Conservation (phyloP, 2,113 vertebrate species). For the Gallinago paraguaiae region DNA sequence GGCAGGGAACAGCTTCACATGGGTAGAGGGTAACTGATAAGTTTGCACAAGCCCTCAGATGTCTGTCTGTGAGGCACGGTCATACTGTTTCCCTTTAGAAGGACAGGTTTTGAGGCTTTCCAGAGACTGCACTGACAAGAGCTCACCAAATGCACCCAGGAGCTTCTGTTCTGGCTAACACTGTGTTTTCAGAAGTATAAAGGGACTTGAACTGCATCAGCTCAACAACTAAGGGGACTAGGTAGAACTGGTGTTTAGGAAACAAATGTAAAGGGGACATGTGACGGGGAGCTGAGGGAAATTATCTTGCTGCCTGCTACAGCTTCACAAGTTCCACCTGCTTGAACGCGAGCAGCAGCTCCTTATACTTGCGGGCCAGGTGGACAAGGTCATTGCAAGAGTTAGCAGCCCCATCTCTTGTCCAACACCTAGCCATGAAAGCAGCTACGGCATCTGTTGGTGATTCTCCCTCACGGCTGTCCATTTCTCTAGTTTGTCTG, state of each 20-base stretch:
- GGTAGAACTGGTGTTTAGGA: not conserved
- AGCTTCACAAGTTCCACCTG: not conserved
- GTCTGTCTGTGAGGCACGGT: not conserved
- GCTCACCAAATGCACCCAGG: not conserved
- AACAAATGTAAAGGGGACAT: not conserved
- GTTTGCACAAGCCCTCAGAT: not conserved
- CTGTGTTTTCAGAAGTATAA: not conserved
- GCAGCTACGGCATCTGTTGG: not conserved
- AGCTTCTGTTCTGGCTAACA: not conserved
- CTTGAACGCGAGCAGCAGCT: not conserved
- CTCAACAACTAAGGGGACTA: not conserved
- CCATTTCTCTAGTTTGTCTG: not conserved
- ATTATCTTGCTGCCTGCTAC: not conserved
- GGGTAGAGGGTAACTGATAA: not conserved
- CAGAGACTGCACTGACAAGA: not conserved
- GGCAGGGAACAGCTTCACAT: not conserved
- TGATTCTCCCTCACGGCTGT: not conserved
- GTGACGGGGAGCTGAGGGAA: fast-evolving
- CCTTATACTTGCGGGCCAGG: not conserved
- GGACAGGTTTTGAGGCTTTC: not conserved
- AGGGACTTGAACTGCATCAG: not conserved
- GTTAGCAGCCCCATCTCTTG: not conserved
- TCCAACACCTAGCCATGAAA: not conserved
- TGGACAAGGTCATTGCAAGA: not conserved
- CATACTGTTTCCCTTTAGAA: not conserved